Conservation (phyloP, 2,797 vertebrate species). For the Galago senegalensis region DNA sequence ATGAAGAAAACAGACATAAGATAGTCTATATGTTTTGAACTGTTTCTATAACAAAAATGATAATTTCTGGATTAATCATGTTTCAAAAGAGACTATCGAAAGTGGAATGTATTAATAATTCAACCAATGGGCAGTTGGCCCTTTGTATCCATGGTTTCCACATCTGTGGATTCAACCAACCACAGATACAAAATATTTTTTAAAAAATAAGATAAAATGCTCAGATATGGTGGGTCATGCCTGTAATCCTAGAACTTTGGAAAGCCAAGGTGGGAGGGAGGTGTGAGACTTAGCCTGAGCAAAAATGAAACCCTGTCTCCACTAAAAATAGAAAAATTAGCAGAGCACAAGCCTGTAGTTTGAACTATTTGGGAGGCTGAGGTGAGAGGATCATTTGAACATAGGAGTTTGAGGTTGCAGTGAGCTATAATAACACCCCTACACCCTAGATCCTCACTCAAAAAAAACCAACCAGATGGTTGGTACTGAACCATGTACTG, state of each 20-base stretch:
- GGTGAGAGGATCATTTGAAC: background rate
- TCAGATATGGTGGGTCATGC: too few relatives aligned
- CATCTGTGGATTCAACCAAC: background rate
- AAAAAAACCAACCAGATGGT: background rate
- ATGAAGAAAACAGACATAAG: conserved; percentile 75
- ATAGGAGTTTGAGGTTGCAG: background rate
- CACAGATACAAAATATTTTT: background rate
- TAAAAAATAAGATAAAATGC: background rate
- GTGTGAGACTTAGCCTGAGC: background rate
- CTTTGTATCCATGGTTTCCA: background rate
- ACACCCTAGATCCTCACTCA: background rate
- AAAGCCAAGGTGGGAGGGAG: background rate
- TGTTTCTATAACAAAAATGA: conserved; percentile 48
- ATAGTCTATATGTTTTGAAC: conserved; percentile 23
- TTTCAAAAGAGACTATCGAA: conserved; percentile 42
- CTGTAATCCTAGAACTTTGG: too few relatives aligned
- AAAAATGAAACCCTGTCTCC: background rate
- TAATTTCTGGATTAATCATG: conserved; percentile 53
- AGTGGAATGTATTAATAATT: conserved; percentile 23
- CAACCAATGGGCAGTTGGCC: background rate
- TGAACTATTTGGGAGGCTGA: background rate
- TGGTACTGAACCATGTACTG: background rate
- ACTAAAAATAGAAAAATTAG: background rate
- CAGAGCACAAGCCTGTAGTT: background rate
- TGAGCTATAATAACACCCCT: background rate